Evolutionary conservation across 1,140 invertebrate genomes (phyloP), one percentile per base, ranked within the genome.

Genomic region (Agrypnia vestita): DNA sequence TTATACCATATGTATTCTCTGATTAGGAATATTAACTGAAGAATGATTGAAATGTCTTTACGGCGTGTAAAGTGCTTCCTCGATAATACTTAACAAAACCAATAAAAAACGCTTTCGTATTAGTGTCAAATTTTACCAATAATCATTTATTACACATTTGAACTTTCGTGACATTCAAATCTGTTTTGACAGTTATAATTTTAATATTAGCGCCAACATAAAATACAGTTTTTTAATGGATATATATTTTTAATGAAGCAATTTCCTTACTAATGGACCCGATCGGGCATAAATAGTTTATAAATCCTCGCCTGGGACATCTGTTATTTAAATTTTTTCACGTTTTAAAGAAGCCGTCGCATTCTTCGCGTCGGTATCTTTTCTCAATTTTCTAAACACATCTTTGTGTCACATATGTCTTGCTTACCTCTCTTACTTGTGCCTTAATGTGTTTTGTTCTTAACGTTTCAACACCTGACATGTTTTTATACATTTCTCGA

Each of bases 391-490:
- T 78, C 49, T 56, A 79, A 78, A 81, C 76, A 61, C 80, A 61
- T 67, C 59, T 78, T 73, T 47, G 49, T 79, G 67, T 78, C 76
- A 73, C 76, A 76, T 78, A 75, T 56, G 55, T 78, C 64, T 71
- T 75, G 43, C 44, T 75, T 76, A 69, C 43, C 43, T 51, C 51
- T 8, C 46, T 61, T 72, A 59, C 59, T 67, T 72, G 19, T 77
- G 62, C 46, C 71, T 72, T 64, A 72, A 74, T 72, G 44, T 77
- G 62, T 74, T 79, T 78, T 74, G 69, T 55, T 74, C 61, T 77
- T 81, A 61, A 76, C 74, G 75, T 81, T 78, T 81, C 74, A 73
- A 80, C 73, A 81, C 75, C 75, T 81, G 80, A 81, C 59, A 78
- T 77, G 25, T 35, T 35, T 35, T 35, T 35, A 35, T 35, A 35